Base-by-base conservation (phyloP, 1,140 invertebrate genomes). In the Rhopalosiphum padi region DNA sequence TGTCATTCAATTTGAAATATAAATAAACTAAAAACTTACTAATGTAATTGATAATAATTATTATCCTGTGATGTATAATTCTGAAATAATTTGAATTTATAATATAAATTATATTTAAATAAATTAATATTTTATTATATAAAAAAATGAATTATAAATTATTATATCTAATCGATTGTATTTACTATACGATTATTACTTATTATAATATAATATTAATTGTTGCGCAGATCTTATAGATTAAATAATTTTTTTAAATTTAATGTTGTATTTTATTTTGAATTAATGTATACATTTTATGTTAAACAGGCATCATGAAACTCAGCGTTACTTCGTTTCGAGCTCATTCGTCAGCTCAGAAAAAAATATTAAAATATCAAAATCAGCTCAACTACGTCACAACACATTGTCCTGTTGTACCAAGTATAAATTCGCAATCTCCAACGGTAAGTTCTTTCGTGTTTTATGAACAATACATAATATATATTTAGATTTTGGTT, bases 321-420 rank as follows among this genome's bases (percentile, higher is more conserved):
- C 68, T 94, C 23, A 94, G 93, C 37, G 88, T 93, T 46, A 82
- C 77, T 43, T 91, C 93, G 7, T 90, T 90, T 82, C 60, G 93
- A 51, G 93, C 88, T 23, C 93, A 93, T 55, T 90, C 93, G 2
- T 90, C 55, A 25, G 93, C 93, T 83, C 86, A 88, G 41, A 93
- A 90, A 43, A 93, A 93, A 90, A 93, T 93, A 68, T 53, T 90
- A 41, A 93, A 90, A 46, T 93, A 90, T 82, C 87, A 93, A 93
- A 93, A 88, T 68, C 53, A 48, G 18, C 60, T 93, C 68, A 93
- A 93, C 53, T 90, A 93, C 46, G 51, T 68, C 11, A 23, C 93
- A 35, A 23, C 93, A 25, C 68, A 83, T 83, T 15, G 83, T 22
- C n/a, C 91, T 3, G 46, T 92, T 7, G 82, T 85, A 25, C 77